Conservation (phyloP, 2,888 invertebrate genomes). For the Eudemis profundana region DNA sequence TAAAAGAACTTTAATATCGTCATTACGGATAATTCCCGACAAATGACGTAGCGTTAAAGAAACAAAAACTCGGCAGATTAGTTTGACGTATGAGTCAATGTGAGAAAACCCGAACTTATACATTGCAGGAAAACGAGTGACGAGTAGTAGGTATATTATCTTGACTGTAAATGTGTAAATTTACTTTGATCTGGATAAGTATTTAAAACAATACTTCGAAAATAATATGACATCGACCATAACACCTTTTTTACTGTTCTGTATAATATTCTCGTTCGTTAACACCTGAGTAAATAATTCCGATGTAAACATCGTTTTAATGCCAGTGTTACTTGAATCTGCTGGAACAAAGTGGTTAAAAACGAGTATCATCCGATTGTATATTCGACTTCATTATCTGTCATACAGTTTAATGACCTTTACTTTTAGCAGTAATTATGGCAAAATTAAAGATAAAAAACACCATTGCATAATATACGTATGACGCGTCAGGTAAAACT, state of each 20-base stretch:
- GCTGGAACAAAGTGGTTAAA: neutral
- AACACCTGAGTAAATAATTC: conserved; percentile 32
- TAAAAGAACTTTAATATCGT: neutral
- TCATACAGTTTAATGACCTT: conserved; percentile 3
- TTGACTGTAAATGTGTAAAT: conserved; percentile 4
- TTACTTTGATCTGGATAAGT: conserved; percentile 5
- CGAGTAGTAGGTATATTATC: no score
- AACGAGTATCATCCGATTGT: neutral
- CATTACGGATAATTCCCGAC: conserved; percentile 1
- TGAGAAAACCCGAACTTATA: conserved; percentile 11
- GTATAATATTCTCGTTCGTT: conserved; percentile 2
- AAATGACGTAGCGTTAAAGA: neutral
- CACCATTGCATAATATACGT: no score
- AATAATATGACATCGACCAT: neutral
- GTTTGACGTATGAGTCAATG: conserved; percentile 9
- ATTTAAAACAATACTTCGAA: conserved; percentile 15
- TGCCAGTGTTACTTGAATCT: neutral
- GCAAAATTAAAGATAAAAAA: no score
- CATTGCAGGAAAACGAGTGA: neutral
- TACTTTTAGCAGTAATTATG: neutral
- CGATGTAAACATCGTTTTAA: conserved; percentile 12
- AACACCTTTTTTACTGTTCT: neutral
- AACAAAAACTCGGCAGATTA: conserved; percentile 1
- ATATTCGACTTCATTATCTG: neutral
- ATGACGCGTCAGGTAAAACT: no score